Evolutionary conservation across 2,888 invertebrate genomes (phyloP), one percentile per base, ranked within the genome.

Genomic region (Taenaris catops): DNA sequence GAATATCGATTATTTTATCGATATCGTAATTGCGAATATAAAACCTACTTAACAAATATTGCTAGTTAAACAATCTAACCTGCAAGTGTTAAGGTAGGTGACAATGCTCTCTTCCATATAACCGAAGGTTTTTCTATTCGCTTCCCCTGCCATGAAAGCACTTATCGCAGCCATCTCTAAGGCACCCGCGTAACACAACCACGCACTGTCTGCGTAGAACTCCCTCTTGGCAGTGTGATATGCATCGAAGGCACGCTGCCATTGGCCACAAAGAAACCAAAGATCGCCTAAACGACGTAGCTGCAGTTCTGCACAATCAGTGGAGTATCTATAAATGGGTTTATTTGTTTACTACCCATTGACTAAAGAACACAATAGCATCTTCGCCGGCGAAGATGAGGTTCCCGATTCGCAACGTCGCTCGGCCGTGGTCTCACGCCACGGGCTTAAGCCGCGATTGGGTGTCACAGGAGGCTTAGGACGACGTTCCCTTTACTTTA

Each of bases 221-320:
- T 99, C 99, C 32, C 97, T 91, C 78, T 99, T 99, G n/a, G 97
- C 96, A 21, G 94, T 92, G 75, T 99, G 97, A 80, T 98, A 99
- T 0, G 95, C 92, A 53, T 96, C 95, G 76, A 96, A 98, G 3
- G 98, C 97, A 49, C 95, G 89, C 48, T 93, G 92, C 81, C 98
- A 98, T 63, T 97, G 93, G 2, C 97, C 96, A 72, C 98, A 97
- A 90, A 99, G 92, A 72, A 99, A 98, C 79, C 97, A 96, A 3
- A 99, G 87, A 79, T 99, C 99, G 0, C 96, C 99, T 21, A 99
- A 78, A 38, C 97, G 93, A 40, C 99, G 90, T 27, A 96, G 90
- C 73, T 99, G 98, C 44, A 99, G 86, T 81, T 99, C 99, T 0
- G 95, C 93, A 9, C 96, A 94, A 60, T 96, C 95, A 21, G 88